Conservation (phyloP, 2,888 invertebrate species). For the Erebia epiphron region DNA sequence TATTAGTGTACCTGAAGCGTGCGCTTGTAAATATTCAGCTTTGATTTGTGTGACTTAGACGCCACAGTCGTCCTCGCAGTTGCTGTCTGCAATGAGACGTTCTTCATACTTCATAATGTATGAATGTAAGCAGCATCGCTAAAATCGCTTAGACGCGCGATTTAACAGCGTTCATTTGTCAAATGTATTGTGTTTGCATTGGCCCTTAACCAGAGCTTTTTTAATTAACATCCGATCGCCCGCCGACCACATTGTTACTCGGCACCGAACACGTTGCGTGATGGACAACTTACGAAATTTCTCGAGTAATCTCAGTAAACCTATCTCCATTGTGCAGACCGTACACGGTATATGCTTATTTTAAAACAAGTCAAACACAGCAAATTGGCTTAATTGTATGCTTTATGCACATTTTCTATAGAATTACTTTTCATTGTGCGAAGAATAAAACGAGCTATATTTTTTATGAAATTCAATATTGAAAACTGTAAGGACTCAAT, state of each 20-base stretch:
- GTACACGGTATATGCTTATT: conserved; percentile 39
- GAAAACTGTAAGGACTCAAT: not conserved
- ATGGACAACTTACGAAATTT: conserved; percentile 53
- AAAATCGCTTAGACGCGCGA: too few relatives aligned
- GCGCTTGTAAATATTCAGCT: too few relatives aligned
- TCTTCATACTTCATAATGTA: too few relatives aligned
- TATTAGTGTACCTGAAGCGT: too few relatives aligned
- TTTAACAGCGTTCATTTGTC: not conserved
- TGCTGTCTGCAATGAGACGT: too few relatives aligned
- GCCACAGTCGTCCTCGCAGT: too few relatives aligned
- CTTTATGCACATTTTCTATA: conserved; percentile 16
- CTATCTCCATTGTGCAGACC: conserved; percentile 50
- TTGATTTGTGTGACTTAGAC: too few relatives aligned
- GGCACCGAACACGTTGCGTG: conserved; percentile 43
- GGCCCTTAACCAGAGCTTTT: conserved; percentile 53
- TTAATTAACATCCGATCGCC: conserved; percentile 62
- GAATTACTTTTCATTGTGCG: conserved; percentile 6
- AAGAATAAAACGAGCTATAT: not conserved
- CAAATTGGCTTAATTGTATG: conserved; percentile 41
- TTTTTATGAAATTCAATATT: not conserved
- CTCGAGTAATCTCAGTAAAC: conserved; percentile 52
- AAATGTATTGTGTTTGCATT: not conserved
- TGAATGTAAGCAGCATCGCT: too few relatives aligned
- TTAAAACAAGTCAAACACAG: conserved; percentile 41
- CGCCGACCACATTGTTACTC: conserved; percentile 40